Evolutionary conservation across 1,140 invertebrate genomes (phyloP), one percentile per base, ranked within the genome.

Genomic region (Orius laevigatus): DNA sequence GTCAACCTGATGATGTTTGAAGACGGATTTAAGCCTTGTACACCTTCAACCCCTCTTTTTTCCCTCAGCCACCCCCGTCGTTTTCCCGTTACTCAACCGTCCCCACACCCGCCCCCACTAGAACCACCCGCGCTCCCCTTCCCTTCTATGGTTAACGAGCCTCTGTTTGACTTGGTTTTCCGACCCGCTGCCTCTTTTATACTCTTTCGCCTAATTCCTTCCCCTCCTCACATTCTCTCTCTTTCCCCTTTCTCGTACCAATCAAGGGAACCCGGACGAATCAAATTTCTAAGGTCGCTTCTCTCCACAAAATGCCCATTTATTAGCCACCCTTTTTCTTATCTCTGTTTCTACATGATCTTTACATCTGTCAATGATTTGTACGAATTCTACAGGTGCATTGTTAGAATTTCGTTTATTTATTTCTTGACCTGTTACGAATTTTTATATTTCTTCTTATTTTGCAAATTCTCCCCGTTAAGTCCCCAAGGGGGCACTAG

Each of bases 31-130:
- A 48, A 53, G 50, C 31, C 48, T 55, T 34, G 19, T 20, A 19
- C 31, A n/a, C 11, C 36, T 41, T 44, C 46, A n/a, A 20, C 32
- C 45, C 46, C 47, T 33, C 35, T 47, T 36, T 8, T 50, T 16
- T 31, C 45, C 36, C 39, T 35, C 25, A 25, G 25, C 25, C 25
- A 25, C 33, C 52, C 43, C 47, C 34, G 20, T 25, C 33, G 32
- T n/a, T 33, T 14, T 32, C 9, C 44, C 16, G 40, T 49, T 48
- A 47, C 50, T 11, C 39, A 16, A 12, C 25, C 11, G 51, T 36
- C 49, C 49, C 53, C 55, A 19, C 16, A 48, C 36, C 20, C 64
- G 60, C 61, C 64, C 63, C 60, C 64, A 65, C 65, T 61, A 41
- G 57, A 57, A 18, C 15, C 35, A 40, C 33, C n/a, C 41, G 45